phyloP scores from a whole-genome alignment of 2,797 vertebrate species.

The Macrochelys suwanniensis region DNA sequence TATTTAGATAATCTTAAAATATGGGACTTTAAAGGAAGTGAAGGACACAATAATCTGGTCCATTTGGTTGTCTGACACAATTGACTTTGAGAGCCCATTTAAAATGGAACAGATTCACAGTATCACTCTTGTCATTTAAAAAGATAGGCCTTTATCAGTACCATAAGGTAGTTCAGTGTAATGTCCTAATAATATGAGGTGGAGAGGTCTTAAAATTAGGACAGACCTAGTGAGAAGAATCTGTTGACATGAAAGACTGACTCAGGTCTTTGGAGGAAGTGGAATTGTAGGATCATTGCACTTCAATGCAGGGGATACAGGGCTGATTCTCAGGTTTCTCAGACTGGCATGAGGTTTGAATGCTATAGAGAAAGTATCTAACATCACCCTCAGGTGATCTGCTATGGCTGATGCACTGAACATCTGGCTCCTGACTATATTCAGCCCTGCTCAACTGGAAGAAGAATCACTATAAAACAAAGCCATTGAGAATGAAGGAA shows the following conservation, averaged over 20 bases:
- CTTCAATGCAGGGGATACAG: fast-evolving
- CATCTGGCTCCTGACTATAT: background rate
- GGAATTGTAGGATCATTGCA: background rate
- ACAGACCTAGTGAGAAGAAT: background rate
- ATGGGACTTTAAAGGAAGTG: constrained; percentile 36
- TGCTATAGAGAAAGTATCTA: background rate
- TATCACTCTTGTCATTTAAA: background rate
- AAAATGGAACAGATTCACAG: constrained; percentile 7
- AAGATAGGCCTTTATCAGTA: background rate
- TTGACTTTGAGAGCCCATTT: background rate
- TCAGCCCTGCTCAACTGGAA: background rate
- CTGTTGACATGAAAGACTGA: background rate
- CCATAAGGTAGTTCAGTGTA: background rate
- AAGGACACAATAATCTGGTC: constrained; percentile 52
- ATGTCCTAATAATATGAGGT: background rate
- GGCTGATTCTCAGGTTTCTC: background rate
- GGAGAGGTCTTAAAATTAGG: background rate
- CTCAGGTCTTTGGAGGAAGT: background rate
- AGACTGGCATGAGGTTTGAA: background rate
- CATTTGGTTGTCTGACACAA: constrained; percentile 54
- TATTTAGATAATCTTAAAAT: constrained; percentile 55
- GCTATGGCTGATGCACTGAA: background rate
- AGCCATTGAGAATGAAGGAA: background rate
- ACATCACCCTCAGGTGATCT: background rate
- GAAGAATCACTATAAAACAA: background rate